Percentiles rank a stretch among this genome's conserved stretches.
phyloP scores from a whole-genome alignment of 2,113 vertebrate species.

The Petrocephalus zakoni region DNA sequence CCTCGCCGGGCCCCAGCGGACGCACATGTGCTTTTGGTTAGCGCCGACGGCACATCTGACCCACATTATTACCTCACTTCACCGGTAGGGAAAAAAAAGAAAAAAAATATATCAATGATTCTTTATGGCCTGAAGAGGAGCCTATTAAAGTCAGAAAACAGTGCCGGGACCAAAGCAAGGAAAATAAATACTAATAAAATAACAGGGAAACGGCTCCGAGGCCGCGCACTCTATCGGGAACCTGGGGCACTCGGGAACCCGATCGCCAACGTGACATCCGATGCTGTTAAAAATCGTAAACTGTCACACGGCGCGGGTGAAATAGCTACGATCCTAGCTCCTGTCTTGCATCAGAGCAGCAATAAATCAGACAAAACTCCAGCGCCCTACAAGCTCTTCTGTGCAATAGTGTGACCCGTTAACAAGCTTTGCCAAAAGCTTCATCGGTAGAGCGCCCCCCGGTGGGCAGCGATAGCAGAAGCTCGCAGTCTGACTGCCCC shows the following conservation, averaged over 20 bases:
- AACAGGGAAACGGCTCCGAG: background rate
- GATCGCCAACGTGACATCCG: background rate
- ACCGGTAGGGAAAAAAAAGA: constrained; percentile 8
- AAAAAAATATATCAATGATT: background rate
- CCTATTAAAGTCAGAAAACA: constrained; percentile 14
- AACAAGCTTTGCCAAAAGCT: background rate
- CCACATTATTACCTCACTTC: constrained; percentile 68
- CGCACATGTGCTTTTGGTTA: constrained; percentile 78
- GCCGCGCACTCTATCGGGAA: background rate
- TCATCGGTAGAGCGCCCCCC: background rate
- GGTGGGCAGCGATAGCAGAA: background rate
- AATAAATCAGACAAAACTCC: background rate
- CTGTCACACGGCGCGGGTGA: background rate
- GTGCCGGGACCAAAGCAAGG: background rate
- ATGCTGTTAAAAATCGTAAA: background rate
- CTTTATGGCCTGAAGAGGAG: constrained; percentile 13
- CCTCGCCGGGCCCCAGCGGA: constrained; percentile 58
- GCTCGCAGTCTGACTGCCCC: background rate
- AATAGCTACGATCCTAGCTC: background rate
- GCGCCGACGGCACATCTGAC: constrained; percentile 66
- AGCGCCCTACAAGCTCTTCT: background rate
- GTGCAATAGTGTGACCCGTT: background rate
- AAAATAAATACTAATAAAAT: constrained; percentile 9
- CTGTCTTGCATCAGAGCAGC: background rate
- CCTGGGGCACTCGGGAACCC: background rate